Base-by-base conservation (phyloP, 1,140 invertebrate species). In the Cepaea nemoralis region DNA sequence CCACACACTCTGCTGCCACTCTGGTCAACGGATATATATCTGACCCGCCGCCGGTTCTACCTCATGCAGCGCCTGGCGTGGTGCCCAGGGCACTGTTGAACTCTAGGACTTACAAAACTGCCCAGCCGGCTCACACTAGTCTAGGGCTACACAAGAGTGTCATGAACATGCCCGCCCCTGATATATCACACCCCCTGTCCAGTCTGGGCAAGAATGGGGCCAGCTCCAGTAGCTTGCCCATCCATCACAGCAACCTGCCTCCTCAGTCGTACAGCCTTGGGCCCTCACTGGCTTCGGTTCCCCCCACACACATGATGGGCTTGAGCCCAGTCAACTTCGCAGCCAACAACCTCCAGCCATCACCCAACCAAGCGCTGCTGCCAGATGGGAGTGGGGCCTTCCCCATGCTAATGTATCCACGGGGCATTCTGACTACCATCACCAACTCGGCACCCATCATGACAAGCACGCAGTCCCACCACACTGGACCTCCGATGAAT, bases 101-200 rank as follows among this genome's bases (percentile, higher is more conserved):
- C 22, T n/a, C 33, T 24, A 48, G 48, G n/a, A 35, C 48, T 67
- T 79, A 35, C 37, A 79, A 79, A 55, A 37, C 67, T 1, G 39
- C 77, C 22, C 78, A 80, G 78, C 78, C 78, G 39, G 70, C 78
- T 27, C 78, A 80, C 48, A 80, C 69, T 35, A 48, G 55, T 12
- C 42, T 55, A 33, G 50, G 76, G 35, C 16, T 63, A 55, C 76
- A 79, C 27, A 85, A 85, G 73, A 84, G 80, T 69, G 59, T 84
- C 16, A 83, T 84, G 24, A 80, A 78, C 45, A 84, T 84, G 83
- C 84, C 84, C 0, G n/a, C 22, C 2, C 40, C 37, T 35, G 78
- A 80, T 42, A 39, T 77, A 19, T 50, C 45, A 63, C 75, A 59
- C 10, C 50, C 19, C 3, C 50, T 50, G 1, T 33, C 37, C 22